These are phyloP conservation scores for Suillia variegata DNA, from an alignment of 2,888 invertebrate genomes.

Conservation along the genomic window DNA sequence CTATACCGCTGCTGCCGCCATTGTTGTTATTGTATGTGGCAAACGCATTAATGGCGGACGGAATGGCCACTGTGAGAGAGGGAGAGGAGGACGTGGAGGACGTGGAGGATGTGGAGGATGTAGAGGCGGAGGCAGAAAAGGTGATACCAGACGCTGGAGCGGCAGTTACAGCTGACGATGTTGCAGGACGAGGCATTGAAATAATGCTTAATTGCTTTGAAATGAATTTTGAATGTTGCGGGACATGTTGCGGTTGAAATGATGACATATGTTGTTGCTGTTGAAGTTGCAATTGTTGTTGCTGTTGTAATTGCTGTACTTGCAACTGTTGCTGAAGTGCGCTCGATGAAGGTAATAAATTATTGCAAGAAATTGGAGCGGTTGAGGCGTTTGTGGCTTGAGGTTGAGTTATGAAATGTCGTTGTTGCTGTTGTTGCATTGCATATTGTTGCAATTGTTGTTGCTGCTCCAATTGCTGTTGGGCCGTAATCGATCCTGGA, in stretches of 20 bases:
- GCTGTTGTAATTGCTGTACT: slow-evolving; percentile 2
- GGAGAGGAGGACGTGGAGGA: slow-evolving; percentile 19
- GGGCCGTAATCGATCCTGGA: slow-evolving; percentile 34
- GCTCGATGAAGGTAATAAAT: slow-evolving; percentile 34
- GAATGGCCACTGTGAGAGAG: slow-evolving; percentile 47
- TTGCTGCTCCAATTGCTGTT: slow-evolving; percentile 35
- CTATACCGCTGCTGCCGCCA: slow-evolving; percentile 27
- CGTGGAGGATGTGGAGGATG: slow-evolving; percentile 30
- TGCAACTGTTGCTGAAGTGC: slow-evolving; percentile 21
- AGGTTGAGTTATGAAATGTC: slow-evolving; percentile 30
- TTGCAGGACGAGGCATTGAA: slow-evolving; percentile 48
- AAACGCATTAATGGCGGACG: slow-evolving; percentile 40
- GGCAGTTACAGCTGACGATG: slow-evolving; percentile 24
- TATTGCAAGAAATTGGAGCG: slow-evolving; percentile 36
- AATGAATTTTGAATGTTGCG: slow-evolving; percentile 47
- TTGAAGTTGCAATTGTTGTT: background rate
- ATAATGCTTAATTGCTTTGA: slow-evolving; percentile 56
- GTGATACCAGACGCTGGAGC: slow-evolving; percentile 31
- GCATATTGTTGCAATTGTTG: slow-evolving; percentile 52
- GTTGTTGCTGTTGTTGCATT: slow-evolving; percentile 40
- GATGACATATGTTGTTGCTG: slow-evolving; percentile 18
- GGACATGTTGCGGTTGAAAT: slow-evolving; percentile 30
- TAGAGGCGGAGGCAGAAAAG: slow-evolving; percentile 40
- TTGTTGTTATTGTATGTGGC: slow-evolving; percentile 31
- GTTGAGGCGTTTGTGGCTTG: slow-evolving; percentile 29